Conservation (phyloP, 2,113 vertebrate species). For the Geococcyx californianus region DNA sequence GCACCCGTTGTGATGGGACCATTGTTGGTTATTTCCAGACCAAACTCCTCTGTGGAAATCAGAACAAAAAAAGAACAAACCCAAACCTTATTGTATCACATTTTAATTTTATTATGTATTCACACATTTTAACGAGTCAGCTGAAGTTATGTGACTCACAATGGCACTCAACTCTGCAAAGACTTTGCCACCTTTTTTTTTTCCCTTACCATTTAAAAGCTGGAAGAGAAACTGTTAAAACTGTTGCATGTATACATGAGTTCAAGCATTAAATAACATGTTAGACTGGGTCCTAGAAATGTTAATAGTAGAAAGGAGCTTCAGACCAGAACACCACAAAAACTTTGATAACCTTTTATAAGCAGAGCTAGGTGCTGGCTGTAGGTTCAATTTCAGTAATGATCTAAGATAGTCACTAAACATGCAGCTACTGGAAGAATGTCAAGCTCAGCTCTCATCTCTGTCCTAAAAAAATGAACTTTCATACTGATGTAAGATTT, state of each 20-base stretch:
- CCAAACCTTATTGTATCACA: background rate
- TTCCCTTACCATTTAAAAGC: background rate
- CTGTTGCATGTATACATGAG: background rate
- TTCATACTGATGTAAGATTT: background rate
- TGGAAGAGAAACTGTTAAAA: background rate
- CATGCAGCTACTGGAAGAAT: background rate
- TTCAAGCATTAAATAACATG: background rate
- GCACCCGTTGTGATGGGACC: conserved; percentile 72
- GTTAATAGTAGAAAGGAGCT: background rate
- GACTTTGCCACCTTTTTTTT: background rate
- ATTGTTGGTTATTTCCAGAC: conserved; percentile 63
- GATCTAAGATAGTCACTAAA: background rate
- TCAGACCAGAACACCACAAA: background rate
- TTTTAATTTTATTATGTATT: background rate
- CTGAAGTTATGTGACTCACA: background rate
- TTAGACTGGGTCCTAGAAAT: background rate
- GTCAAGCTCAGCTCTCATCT: background rate
- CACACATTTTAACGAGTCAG: background rate
- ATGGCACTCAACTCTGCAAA: background rate
- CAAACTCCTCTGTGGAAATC: conserved; percentile 26
- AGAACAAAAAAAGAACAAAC: background rate
- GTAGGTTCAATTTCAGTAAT: background rate
- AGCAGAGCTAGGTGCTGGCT: background rate
- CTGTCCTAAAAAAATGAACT: background rate
- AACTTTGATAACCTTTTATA: background rate